phyloP scores from a whole-genome alignment of 35 echinoderm and acorn worm species.

The Stichopus chloronotus region DNA sequence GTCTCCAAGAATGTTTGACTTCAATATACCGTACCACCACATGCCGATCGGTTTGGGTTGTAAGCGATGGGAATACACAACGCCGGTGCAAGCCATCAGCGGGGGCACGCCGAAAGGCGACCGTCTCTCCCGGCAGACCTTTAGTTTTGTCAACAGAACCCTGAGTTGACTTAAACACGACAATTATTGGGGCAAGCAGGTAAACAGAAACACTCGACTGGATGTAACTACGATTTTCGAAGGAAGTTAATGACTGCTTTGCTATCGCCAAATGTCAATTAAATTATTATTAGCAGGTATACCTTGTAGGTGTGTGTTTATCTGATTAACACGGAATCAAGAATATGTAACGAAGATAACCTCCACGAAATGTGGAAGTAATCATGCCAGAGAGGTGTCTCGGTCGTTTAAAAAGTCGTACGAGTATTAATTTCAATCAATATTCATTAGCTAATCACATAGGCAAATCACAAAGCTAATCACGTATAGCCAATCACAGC shows the following conservation, averaged over 20 bases:
- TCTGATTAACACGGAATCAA: not conserved
- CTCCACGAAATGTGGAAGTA: not conserved
- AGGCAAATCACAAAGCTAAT: too few relatives aligned
- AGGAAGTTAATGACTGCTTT: not conserved
- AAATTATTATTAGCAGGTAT: slow-evolving; percentile 16
- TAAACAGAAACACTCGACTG: slow-evolving; percentile 22
- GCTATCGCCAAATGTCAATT: slow-evolving; percentile 38
- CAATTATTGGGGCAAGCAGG: not conserved
- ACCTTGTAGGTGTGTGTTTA: slow-evolving; percentile 27
- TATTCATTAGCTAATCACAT: not conserved
- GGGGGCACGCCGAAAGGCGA: not conserved
- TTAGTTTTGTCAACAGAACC: slow-evolving; percentile 14
- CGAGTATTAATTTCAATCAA: slow-evolving; percentile 13
- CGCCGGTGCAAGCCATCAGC: too few relatives aligned
- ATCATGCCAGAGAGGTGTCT: not conserved
- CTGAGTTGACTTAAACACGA: not conserved
- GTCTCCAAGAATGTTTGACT: slow-evolving; percentile 22
- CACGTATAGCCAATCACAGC: too few relatives aligned
- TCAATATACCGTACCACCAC: too few relatives aligned
- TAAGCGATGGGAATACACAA: not conserved
- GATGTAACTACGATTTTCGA: slow-evolving; percentile 16
- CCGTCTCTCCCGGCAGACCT: not conserved
- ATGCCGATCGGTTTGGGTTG: too few relatives aligned
- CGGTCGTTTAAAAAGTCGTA: not conserved
- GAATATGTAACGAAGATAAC: not conserved